Percentiles rank a stretch among this genome's conserved stretches.
Evolutionary conservation across 2,888 invertebrate species (phyloP).

Genomic region (Coleophora deauratella): DNA sequence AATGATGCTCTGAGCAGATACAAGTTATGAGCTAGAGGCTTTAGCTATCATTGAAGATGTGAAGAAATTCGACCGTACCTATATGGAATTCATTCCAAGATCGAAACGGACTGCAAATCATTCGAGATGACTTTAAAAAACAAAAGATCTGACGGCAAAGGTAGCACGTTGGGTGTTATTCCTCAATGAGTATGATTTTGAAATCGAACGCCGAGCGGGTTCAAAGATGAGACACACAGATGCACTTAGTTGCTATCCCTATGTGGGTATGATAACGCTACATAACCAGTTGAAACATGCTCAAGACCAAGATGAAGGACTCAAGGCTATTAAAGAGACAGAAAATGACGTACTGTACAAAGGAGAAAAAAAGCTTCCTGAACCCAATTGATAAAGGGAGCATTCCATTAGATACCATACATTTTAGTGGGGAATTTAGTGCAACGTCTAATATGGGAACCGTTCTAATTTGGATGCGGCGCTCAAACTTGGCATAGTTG

Average conservation of each 20-base stretch:
- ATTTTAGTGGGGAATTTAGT: too few species aligned
- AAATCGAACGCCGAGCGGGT: conserved; percentile 11
- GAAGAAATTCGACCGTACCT: too few species aligned
- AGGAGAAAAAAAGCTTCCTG: conserved; percentile 17
- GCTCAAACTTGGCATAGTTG: too few species aligned
- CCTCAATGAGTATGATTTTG: too few species aligned
- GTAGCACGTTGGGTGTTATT: conserved; percentile 14
- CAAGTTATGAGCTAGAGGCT: too few species aligned
- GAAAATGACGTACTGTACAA: conserved; percentile 8
- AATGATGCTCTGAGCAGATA: too few species aligned
- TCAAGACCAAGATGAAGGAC: conserved; percentile 9
- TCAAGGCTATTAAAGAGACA: conserved; percentile 1
- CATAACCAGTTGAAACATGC: conserved; percentile 6
- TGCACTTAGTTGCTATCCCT: conserved; percentile 11
- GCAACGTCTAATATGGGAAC: too few species aligned
- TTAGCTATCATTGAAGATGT: too few species aligned
- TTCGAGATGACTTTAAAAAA: neutral
- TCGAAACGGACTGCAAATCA: too few species aligned
- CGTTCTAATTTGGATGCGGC: too few species aligned
- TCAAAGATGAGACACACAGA: conserved; percentile 14
- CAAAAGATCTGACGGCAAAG: conserved; percentile 6
- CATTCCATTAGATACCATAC: conserved; percentile 16
- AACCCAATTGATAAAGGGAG: too few species aligned
- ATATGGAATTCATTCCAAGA: too few species aligned
- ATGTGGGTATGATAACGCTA: neutral